A percentile compares a stretch with the other conserved stretches of the same genome.
Conservation (phyloP, 2,888 invertebrate genomes). For the Silvanus unidentatus region DNA sequence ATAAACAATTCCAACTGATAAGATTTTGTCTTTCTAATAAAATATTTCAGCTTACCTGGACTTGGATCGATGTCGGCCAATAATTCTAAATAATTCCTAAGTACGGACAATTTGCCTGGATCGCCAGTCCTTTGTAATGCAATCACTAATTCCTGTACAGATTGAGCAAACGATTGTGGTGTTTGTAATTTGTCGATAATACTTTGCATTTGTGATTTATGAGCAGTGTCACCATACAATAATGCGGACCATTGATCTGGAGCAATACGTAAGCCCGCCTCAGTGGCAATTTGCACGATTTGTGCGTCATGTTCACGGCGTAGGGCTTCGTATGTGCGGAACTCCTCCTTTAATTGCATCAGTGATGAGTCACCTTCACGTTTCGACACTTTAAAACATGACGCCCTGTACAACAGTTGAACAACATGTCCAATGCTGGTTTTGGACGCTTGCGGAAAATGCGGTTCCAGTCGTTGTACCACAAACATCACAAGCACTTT, state of each 20-base stretch:
- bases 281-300: conserved; percentile 96
- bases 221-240: conserved; percentile 89
- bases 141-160: conserved; percentile 85
- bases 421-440: conserved; percentile 99
- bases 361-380: conserved; percentile 93
- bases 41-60: conserved; percentile 52
- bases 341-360: conserved; percentile 97
- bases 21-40: no score
- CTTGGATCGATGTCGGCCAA: conserved; percentile 83
- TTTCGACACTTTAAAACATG: conserved; percentile 97
- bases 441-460: conserved; percentile 94
- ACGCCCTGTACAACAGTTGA: conserved; percentile 93
- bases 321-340: conserved; percentile 87
- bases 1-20: no score
- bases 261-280: conserved; percentile 92
- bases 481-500: conserved; percentile 98
- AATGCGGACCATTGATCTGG: conserved; percentile 98
- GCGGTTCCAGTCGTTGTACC: conserved; percentile 91
- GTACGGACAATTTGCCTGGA: conserved; percentile 71
- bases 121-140: conserved; percentile 86
- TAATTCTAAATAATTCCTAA: conserved; percentile 75
- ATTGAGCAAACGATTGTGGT: conserved; percentile 85
- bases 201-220: conserved; percentile 97
- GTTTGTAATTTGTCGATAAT: conserved; percentile 88
- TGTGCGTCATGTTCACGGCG: conserved; percentile 96